A percentile compares a stretch with the other conserved stretches of the same genome.
Evolutionary conservation across 2,797 vertebrate species (phyloP).

Genomic region (Smutsia gigantea): DNA sequence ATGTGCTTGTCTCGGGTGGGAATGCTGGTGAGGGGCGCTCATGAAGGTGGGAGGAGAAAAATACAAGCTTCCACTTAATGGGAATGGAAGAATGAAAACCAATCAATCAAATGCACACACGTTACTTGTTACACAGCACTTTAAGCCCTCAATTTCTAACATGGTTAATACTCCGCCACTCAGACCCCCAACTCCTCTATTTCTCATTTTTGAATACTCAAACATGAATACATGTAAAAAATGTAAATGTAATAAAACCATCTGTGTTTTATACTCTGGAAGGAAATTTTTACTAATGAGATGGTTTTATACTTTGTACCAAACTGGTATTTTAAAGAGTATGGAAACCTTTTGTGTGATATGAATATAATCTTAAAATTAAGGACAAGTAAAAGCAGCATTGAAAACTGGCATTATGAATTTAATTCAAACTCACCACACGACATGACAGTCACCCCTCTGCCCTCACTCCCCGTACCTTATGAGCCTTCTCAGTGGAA

Average conservation of each 20-base stretch:
- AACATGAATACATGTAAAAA: not conserved
- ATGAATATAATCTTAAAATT: not conserved
- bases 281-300: not conserved
- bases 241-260: not conserved
- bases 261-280: not conserved
- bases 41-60: not conserved
- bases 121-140: not conserved
- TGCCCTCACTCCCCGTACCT: not conserved
- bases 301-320: not conserved
- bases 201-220: not conserved
- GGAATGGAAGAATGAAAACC: not conserved
- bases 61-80: not conserved
- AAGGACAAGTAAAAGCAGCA: not conserved
- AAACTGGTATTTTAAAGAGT: not conserved
- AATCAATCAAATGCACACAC: not conserved
- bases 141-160: not conserved
- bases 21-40: too few species aligned
- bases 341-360: not conserved
- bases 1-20: not conserved
- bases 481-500: not conserved
- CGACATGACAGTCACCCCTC: not conserved
- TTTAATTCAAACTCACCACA: not conserved
- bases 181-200: not conserved
- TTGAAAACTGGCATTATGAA: not conserved
- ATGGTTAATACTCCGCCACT: rapidly evolving